Conservation (phyloP, 2,797 vertebrate species). For the Syndactyla subalaris region DNA sequence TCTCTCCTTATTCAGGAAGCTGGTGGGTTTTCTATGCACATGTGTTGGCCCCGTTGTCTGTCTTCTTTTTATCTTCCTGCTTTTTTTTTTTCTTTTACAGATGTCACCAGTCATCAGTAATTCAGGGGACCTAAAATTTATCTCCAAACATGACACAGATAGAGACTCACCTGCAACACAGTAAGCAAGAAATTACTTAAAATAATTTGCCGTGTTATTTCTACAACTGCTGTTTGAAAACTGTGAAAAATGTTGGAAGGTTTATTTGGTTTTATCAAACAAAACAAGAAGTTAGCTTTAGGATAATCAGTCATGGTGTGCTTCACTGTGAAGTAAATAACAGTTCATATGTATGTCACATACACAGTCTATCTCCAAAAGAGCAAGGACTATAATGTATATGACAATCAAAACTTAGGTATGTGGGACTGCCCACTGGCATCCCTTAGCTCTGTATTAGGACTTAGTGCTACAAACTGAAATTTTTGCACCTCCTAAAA, state of each 20-base stretch:
- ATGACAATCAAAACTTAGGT: not conserved
- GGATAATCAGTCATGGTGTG: not conserved
- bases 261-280: not conserved
- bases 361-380: not conserved
- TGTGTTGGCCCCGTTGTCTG: constrained; percentile 44
- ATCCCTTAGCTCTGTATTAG: not conserved
- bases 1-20: constrained; percentile 71
- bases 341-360: not conserved
- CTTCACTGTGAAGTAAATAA: not conserved
- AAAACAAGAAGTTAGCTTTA: not conserved
- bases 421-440: not conserved
- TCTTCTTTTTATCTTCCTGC: constrained; percentile 37
- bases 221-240: not conserved
- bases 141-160: constrained; percentile 83
- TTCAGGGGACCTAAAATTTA: constrained; percentile 81
- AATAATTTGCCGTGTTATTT: constrained; percentile 3
- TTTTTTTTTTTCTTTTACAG: constrained; percentile 72
- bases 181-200: constrained; percentile 77
- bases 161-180: constrained; percentile 73
- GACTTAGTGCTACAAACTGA: not conserved
- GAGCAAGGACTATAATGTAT: not conserved
- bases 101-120: constrained; percentile 82
- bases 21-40: constrained; percentile 67
- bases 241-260: not conserved
- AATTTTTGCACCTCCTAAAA: not conserved